A percentile compares a stretch with the other conserved stretches of the same genome.
These are phyloP conservation scores for Sebastes kiyomatsui DNA, from an alignment of 2,797 vertebrate genomes.

Conservation along the genomic window DNA sequence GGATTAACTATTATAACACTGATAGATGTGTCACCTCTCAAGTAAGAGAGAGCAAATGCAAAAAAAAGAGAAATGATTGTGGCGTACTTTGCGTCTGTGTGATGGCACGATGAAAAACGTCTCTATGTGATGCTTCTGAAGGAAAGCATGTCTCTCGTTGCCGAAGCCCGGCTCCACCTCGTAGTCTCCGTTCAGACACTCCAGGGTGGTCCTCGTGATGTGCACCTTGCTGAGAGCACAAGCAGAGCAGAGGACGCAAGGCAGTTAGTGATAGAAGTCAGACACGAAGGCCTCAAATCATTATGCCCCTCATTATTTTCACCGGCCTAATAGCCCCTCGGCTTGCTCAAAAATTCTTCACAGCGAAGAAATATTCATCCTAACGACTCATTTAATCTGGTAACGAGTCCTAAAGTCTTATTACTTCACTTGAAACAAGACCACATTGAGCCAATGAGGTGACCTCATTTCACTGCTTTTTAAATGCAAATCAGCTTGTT, in stretches of 20 bases:
- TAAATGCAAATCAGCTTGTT: slow-evolving; percentile 57
- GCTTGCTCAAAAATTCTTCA: slow-evolving; percentile 29
- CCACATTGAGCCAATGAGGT: slow-evolving; percentile 36
- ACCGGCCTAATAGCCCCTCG: slow-evolving; percentile 10
- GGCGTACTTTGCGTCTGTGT: slow-evolving; percentile 92
- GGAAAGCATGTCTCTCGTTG: slow-evolving; percentile 93
- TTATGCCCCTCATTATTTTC: slow-evolving; percentile 54
- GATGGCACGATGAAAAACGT: slow-evolving; percentile 98
- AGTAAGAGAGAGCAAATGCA: background rate
- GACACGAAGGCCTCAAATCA: slow-evolving; percentile 25
- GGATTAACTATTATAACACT: slow-evolving; percentile 56
- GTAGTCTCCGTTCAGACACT: slow-evolving; percentile 97
- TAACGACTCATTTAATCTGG: slow-evolving; percentile 50
- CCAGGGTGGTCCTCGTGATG: slow-evolving; percentile 94
- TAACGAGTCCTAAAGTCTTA: slow-evolving; percentile 48
- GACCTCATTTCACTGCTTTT: slow-evolving; percentile 49
- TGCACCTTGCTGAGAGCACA: slow-evolving; percentile 91
- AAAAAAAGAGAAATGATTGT: background rate
- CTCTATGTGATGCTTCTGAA: slow-evolving; percentile 95
- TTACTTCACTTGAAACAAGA: slow-evolving; percentile 49
- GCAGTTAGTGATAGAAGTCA: slow-evolving; percentile 39
- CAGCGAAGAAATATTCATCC: slow-evolving; percentile 19
- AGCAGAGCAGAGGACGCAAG: slow-evolving; percentile 24
- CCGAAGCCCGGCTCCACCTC: slow-evolving; percentile 96
- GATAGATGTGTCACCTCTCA: slow-evolving; percentile 45